Conservation (phyloP, 2,888 invertebrate species). For the Carcina quercana region DNA sequence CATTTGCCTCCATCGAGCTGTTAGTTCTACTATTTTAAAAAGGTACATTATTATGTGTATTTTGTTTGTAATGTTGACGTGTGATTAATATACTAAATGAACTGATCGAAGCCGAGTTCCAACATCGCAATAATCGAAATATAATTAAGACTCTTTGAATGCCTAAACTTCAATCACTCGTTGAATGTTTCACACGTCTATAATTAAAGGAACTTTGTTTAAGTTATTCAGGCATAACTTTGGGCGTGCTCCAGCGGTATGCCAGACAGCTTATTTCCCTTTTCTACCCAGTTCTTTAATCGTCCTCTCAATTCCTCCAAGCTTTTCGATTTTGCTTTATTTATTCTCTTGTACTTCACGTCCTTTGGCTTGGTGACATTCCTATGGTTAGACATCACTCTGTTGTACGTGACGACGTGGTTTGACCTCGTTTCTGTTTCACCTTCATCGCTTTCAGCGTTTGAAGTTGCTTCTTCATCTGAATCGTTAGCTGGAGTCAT, state of each 20-base stretch:
- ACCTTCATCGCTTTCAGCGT: constrained; percentile 56
- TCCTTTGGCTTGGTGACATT: constrained; percentile 94
- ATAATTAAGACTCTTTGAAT: background rate
- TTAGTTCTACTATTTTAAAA: constrained; percentile 21
- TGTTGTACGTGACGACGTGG: constrained; percentile 84
- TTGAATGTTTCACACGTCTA: constrained; percentile 11
- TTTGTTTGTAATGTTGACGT: constrained; percentile 5
- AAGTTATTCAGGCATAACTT: constrained; percentile 70
- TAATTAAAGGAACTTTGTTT: constrained; percentile 41
- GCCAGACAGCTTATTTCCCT: constrained; percentile 80
- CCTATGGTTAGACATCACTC: constrained; percentile 93
- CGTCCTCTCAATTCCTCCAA: constrained; percentile 88
- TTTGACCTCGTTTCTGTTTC: constrained; percentile 53
- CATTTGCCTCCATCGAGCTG: constrained; percentile 40
- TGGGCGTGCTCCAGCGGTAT: constrained; percentile 80
- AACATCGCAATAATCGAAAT: too few species aligned
- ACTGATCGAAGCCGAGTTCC: background rate
- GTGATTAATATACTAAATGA: background rate
- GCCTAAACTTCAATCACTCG: constrained; percentile 1
- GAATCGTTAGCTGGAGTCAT: constrained; percentile 60
- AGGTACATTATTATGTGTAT: constrained; percentile 12
- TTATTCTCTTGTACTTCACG: constrained; percentile 92
- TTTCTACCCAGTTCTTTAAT: constrained; percentile 90
- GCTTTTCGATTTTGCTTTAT: constrained; percentile 92
- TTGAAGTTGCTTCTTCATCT: constrained; percentile 59